Base-by-base conservation (phyloP, 2,797 vertebrate species). In the Moxostoma hubbsi region DNA sequence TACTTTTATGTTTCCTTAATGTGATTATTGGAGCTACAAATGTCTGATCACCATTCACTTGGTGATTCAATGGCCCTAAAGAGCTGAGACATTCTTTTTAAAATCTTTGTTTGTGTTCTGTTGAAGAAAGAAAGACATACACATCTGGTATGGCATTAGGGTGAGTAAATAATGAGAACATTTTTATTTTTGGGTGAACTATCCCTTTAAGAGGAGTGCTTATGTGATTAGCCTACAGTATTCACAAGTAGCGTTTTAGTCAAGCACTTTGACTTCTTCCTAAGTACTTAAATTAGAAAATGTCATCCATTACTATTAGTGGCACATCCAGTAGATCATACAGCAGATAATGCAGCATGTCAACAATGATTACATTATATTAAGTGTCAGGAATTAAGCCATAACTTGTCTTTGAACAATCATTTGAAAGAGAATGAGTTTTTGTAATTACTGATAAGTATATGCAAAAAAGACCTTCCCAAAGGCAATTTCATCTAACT, bases 311-410 rank as follows among this genome's bases (percentile, higher is more conserved):
- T 18, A 62, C 13, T 46, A 8, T 62, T 53, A 70, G 57, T 54
- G 71, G 2, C 16, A 9, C 71, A 18, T 18, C 18, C 18, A 49
- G 46, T 49, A 36, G 55, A 53, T 77, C 36, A 18, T 18, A 18
- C 18, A 53, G 59, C 49, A 61, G 47, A 58, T 62, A 77, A 77
- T 77, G 66, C 11, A 62, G 49, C 49, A 62, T 54, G 47, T 54
- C 75, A 77, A 70, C 24, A 69, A 46, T 46, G 49, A 59, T 77
- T 62, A 62, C 5, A 77, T 69, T 43, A 77, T 18, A 69, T 61
- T 43, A 62, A 51, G 75, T 46, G 49, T 77, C 57, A 51, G 51
- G n/a, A 77, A 68, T 77, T 77, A 11, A 61, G 57, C 45, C 11
- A 24, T 46, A 13, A 70, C 24, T 46, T 45, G 45, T 67, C 11